These are phyloP conservation scores for Natrix natrix DNA, from an alignment of 2,797 vertebrate genomes.

Conservation along the genomic window DNA sequence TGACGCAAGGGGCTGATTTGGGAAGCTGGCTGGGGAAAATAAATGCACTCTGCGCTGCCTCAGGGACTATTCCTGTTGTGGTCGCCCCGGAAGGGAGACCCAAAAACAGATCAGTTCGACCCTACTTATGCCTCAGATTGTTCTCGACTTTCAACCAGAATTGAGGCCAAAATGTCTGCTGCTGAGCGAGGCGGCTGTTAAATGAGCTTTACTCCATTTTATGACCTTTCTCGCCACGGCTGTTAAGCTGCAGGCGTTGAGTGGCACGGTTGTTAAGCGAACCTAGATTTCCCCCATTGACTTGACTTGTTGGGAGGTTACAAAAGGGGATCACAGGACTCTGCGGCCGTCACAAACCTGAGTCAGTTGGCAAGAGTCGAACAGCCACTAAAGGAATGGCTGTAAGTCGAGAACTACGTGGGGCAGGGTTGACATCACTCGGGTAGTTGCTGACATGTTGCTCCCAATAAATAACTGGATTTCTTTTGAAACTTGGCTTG, in stretches of 20 bases:
- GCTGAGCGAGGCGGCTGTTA: background rate
- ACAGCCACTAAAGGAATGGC: background rate
- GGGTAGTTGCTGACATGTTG: too few species aligned
- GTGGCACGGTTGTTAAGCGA: too few species aligned
- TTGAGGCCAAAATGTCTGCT: background rate
- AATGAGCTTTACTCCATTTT: background rate
- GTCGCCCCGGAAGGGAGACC: background rate
- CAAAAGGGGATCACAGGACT: too few species aligned
- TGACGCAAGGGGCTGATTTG: fast-evolving
- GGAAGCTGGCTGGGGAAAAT: background rate
- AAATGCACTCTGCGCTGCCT: background rate
- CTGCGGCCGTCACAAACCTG: too few species aligned
- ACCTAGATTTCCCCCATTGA: too few species aligned
- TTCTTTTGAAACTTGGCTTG: too few species aligned
- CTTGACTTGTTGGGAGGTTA: too few species aligned
- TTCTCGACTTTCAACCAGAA: background rate
- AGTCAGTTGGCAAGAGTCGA: too few species aligned
- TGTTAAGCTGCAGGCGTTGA: too few species aligned
- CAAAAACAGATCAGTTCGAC: background rate
- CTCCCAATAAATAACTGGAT: too few species aligned
- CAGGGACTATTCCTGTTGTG: background rate
- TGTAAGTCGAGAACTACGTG: background rate
- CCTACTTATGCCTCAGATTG: background rate
- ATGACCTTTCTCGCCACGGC: too few species aligned
- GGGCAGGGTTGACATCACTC: too few species aligned